Evolutionary conservation across 2,113 vertebrate species (phyloP).

Genomic region (Ageneiosus marmoratus): DNA sequence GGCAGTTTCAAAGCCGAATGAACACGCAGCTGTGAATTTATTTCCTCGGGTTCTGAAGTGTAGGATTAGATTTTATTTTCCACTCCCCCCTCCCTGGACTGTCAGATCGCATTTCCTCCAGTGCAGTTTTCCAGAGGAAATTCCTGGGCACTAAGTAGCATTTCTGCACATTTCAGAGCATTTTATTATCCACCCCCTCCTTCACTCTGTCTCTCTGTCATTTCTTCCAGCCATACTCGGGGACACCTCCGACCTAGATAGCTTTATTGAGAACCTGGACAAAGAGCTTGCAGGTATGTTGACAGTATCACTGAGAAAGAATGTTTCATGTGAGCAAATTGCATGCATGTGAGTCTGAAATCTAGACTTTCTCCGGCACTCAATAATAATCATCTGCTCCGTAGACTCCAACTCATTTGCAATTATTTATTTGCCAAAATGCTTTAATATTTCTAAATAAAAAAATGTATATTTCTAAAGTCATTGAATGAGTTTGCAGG

Average conservation of each 20-base stretch:
- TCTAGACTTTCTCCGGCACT: background rate
- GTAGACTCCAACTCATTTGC: background rate
- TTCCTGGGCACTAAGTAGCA: conserved; percentile 57
- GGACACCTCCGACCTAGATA: conserved; percentile 92
- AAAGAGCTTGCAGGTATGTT: conserved; percentile 88
- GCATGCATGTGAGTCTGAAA: background rate
- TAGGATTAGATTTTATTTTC: conserved; percentile 33
- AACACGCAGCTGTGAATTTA: conserved; percentile 30
- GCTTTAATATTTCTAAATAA: too few relatives aligned
- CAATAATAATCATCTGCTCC: background rate
- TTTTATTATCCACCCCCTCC: conserved; percentile 45
- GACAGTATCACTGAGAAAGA: conserved; percentile 18
- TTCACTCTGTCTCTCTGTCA: conserved; percentile 51
- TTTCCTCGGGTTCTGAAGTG: background rate
- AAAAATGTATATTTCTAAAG: too few relatives aligned
- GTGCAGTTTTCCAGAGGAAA: conserved; percentile 65
- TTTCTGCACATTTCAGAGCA: conserved; percentile 58
- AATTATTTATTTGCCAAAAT: background rate
- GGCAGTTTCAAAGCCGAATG: conserved; percentile 28
- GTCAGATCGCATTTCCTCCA: conserved; percentile 50
- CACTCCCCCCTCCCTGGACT: conserved; percentile 54
- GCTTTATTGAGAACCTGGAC: conserved; percentile 94
- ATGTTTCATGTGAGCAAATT: background rate
- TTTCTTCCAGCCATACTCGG: conserved; percentile 86
- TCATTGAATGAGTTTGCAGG: background rate